Base-by-base conservation (phyloP, 23 tunicate genomes). In the Halocynthia aurantium region DNA sequence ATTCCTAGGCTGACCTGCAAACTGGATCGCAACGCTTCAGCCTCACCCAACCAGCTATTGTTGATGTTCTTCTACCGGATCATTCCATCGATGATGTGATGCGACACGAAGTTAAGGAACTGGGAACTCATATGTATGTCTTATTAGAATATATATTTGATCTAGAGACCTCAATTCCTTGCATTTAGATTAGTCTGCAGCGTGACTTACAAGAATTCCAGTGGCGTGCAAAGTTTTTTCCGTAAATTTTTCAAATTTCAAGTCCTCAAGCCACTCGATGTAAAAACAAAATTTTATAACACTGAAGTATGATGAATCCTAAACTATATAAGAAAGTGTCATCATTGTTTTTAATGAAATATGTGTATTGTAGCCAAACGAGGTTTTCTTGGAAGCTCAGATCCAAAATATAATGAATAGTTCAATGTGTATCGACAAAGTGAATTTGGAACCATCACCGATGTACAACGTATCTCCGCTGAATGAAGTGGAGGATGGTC, bases 161-260 rank as follows among this genome's bases (percentile, higher is more conserved):
- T 1, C 4, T 15, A 58, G 17, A 58, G 17, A 58, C 64, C 15
- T 77, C 72, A 77, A 5, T 10, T 77, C 53, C 18, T 50, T 72
- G 20, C 10, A 64, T 64, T 70, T 62, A 86, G 85, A 72, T 78
- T 89, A 62, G 96, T 89, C 11, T 89, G 96, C 75, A 84, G 77
- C 57, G 96, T 89, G 9, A 69, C 73, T n/a, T 89, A 89, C 82
- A 89, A 68, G 54, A 84, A 60, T 50, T 77, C 85, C 8, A 85
- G 81, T 50, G 96, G 82, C 8, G 86, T 77, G 8, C 67, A 62
- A 51, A 80, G 62, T 68, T 84, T 80, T 76, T 89, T 89, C 55
- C 85, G 96, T 61, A 91, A 91, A 63, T 91, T 91, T 66, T 85
- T 85, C 67, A 91, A 91, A 77, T 91, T 91, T 81, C 97, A 91